phyloP scores from a whole-genome alignment of 1,140 invertebrate genomes.

The Chrysomallon squamiferum region DNA sequence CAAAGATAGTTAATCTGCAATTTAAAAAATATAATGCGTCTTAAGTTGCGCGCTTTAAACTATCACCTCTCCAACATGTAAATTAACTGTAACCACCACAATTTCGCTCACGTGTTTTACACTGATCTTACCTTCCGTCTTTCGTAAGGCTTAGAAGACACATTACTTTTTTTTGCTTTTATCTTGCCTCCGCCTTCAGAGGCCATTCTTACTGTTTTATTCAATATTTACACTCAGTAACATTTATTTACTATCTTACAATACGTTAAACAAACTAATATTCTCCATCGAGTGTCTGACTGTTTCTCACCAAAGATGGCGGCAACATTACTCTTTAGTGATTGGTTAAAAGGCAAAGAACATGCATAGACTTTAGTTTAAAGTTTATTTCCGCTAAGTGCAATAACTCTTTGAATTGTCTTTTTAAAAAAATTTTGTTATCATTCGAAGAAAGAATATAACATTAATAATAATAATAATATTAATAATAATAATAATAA shows the following conservation, averaged over 20 bases:
- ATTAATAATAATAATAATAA: too few relatives aligned
- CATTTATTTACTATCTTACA: not conserved
- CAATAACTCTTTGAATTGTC: not conserved
- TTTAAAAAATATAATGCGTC: too few relatives aligned
- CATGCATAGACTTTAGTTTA: conserved; percentile 8
- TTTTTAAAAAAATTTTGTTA: not conserved
- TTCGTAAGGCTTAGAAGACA: conserved; percentile 30
- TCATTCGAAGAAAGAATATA: not conserved
- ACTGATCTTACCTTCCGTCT: conserved; percentile 22
- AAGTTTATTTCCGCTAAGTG: conserved; percentile 15
- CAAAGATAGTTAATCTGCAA: too few relatives aligned
- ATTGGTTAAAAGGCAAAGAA: conserved; percentile 23
- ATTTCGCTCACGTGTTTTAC: conserved; percentile 22
- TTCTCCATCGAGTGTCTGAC: conserved; percentile 9
- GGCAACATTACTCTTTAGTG: conserved; percentile 20
- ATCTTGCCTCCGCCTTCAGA: conserved; percentile 29
- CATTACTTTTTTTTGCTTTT: conserved; percentile 17
- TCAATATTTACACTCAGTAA: conserved; percentile 6
- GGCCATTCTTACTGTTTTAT: conserved; percentile 18
- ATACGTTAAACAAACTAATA: conserved; percentile 8
- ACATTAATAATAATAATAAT: not conserved
- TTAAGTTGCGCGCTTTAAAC: too few relatives aligned
- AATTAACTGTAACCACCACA: not conserved
- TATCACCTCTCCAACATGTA: not conserved
- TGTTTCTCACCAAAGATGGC: conserved; percentile 29